These are phyloP conservation scores for Polypedilum pembai DNA, from an alignment of 1,140 invertebrate genomes.

Conservation along the genomic window DNA sequence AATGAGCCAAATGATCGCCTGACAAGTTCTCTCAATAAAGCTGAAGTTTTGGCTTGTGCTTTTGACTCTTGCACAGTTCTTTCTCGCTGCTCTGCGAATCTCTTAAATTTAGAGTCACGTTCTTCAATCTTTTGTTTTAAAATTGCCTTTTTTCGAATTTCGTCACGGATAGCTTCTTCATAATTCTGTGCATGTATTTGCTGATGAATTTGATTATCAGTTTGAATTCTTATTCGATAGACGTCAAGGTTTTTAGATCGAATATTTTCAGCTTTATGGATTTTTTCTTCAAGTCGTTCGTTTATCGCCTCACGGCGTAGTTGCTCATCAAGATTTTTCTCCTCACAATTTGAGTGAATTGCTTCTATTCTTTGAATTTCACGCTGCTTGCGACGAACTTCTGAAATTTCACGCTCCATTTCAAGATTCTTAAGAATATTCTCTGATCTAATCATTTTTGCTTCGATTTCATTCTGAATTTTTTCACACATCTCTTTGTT, in stretches of 20 bases:
- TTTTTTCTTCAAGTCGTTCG: conserved; percentile 36
- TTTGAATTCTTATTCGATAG: conserved; percentile 38
- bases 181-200: conserved; percentile 42
- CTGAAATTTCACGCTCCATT: conserved; percentile 36
- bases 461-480: conserved; percentile 35
- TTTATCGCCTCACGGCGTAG: conserved; percentile 39
- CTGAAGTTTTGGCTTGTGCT: conserved; percentile 40
- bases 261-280: conserved; percentile 38
- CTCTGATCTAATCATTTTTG: conserved; percentile 37
- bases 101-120: conserved; percentile 36
- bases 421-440: conserved; percentile 36
- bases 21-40: conserved; percentile 40
- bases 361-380: conserved; percentile 38
- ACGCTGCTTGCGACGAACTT: conserved; percentile 37
- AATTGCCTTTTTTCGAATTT: conserved; percentile 36
- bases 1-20: conserved; percentile 40
- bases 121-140: conserved; percentile 37
- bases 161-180: conserved; percentile 37
- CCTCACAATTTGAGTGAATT: conserved; percentile 38
- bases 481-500: conserved; percentile 37
- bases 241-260: conserved; percentile 36
- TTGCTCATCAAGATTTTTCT: conserved; percentile 38
- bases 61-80: conserved; percentile 36
- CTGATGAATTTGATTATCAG: conserved; percentile 40
- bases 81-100: conserved; percentile 37